Evolutionary conservation across 1,140 invertebrate genomes (phyloP).

Genomic region (Pseudomyrmex dendroicus): DNA sequence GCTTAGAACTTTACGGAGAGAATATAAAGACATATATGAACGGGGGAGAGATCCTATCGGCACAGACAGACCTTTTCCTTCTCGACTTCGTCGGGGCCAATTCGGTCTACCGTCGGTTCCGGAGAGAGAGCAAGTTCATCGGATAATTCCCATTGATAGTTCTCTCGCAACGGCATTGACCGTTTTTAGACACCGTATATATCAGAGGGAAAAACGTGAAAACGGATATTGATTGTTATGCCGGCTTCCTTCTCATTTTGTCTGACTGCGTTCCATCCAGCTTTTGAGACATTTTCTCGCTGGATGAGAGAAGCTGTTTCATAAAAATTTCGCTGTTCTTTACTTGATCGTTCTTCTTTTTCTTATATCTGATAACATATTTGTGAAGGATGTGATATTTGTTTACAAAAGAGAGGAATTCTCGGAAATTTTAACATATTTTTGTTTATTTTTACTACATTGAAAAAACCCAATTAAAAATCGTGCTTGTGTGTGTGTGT

Average conservation of each 20-base stretch:
- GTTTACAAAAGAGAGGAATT: too few relatives aligned
- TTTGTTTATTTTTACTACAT: too few relatives aligned
- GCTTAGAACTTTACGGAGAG: slow-evolving; percentile 61
- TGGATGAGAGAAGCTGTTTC: not conserved
- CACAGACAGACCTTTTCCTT: slow-evolving; percentile 18
- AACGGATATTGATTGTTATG: slow-evolving; percentile 39
- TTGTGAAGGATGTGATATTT: not conserved
- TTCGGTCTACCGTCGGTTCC: slow-evolving; percentile 39
- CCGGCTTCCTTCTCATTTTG: not conserved
- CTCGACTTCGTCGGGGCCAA: slow-evolving; percentile 55
- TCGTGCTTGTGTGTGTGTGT: too few relatives aligned
- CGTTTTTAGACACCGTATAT: slow-evolving; percentile 29
- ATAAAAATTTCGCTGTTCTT: not conserved
- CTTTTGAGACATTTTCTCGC: slow-evolving; percentile 10
- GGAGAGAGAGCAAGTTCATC: not conserved
- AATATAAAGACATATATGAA: slow-evolving; percentile 58
- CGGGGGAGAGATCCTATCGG: slow-evolving; percentile 40
- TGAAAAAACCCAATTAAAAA: too few relatives aligned
- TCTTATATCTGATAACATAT: not conserved
- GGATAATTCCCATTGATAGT: slow-evolving; percentile 61
- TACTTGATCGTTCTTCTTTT: not conserved
- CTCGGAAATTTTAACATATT: too few relatives aligned
- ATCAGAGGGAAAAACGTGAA: not conserved
- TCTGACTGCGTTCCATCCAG: not conserved
- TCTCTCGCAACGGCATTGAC: slow-evolving; percentile 30